Conservation (phyloP, 2,888 invertebrate genomes). For the Epiperipatus broadwayi region DNA sequence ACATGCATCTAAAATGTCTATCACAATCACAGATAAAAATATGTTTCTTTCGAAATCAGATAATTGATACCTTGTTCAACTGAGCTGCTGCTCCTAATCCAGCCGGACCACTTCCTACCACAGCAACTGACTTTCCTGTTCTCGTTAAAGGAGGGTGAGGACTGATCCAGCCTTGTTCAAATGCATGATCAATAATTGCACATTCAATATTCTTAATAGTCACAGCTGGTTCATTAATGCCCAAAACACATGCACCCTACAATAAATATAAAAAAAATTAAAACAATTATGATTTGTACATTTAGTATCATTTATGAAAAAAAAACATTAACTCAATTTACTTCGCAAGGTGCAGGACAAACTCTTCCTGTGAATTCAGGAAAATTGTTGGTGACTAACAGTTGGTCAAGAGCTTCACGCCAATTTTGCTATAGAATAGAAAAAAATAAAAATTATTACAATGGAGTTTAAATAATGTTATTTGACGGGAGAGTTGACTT, state of each 20-base stretch:
- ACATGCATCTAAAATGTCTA: too few species aligned
- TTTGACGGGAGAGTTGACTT: neutral
- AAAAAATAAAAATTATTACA: conserved; percentile 9
- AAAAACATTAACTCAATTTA: too few species aligned
- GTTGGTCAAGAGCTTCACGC: conserved; percentile 74
- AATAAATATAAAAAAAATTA: neutral
- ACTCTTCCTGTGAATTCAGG: conserved; percentile 82
- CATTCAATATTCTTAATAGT: conserved; percentile 99
- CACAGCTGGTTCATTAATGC: conserved; percentile 83
- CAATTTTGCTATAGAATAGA: conserved; percentile 49
- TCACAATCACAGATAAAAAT: neutral
- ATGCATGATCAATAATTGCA: conserved; percentile 93
- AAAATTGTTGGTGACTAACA: conserved; percentile 95
- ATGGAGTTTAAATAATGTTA: neutral
- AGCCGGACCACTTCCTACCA: conserved; percentile 78
- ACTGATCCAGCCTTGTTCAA: conserved; percentile 80
- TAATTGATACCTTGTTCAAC: conserved; percentile 48
- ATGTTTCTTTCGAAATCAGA: too few species aligned
- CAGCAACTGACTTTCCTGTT: conserved; percentile 61
- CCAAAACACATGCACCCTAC: conserved; percentile 78
- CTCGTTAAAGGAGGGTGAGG: conserved; percentile 54
- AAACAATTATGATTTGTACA: neutral
- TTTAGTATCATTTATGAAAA: neutral
- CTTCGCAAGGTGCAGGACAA: conserved; percentile 80
- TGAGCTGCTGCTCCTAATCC: conserved; percentile 90